Base-by-base conservation (phyloP, 64 coral and sea anemone genomes). In the Exaiptasia diaphana region DNA sequence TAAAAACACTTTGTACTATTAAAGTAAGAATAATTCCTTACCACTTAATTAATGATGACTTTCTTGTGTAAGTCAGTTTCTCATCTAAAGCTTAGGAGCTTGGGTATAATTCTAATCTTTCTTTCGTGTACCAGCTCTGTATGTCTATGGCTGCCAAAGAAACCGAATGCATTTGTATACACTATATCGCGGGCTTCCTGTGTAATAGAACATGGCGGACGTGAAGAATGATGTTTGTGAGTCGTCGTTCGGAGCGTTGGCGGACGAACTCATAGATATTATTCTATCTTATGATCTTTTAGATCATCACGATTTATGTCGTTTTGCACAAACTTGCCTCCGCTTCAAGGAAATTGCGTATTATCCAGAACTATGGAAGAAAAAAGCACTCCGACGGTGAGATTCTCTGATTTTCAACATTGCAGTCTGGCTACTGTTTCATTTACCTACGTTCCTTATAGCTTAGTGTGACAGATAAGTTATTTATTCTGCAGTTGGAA, bases 221-320 rank as follows among this genome's bases (percentile, higher is more conserved):
- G 62, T 31, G 67, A 29, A 41, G 32, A 18, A 85, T 25, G 26
- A 32, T 22, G 14, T 1, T 21, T 14, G 23, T 65, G 20, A 70
- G 13, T 40, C 24, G 18, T 68, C 85, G 38, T 67, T 88, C 18
- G 26, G 89, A 23, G 11, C 68, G 18, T 78, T 94, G 43, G 86
- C 91, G 30, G 91, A 94, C 42, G 91, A 94, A 74, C 65, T 94
- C 1, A 85, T 94, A 27, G 86, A 94, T 23, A 89, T 79, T 67
- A 88, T 94, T 68, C 46, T 94, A 42, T 78, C 85, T 0, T 94
- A 77, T 57, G 44, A 80, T 30, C 18, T 64, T 36, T 33, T 94
- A 15, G 80, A 89, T 85, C 74, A 94, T 38, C 64, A 30, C 34
- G 91, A 94, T 57, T 39, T 94, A 4, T 89, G 91, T 25, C 75